Conservation (phyloP, 1,140 invertebrate genomes). For the Wiebesia pumilae region DNA sequence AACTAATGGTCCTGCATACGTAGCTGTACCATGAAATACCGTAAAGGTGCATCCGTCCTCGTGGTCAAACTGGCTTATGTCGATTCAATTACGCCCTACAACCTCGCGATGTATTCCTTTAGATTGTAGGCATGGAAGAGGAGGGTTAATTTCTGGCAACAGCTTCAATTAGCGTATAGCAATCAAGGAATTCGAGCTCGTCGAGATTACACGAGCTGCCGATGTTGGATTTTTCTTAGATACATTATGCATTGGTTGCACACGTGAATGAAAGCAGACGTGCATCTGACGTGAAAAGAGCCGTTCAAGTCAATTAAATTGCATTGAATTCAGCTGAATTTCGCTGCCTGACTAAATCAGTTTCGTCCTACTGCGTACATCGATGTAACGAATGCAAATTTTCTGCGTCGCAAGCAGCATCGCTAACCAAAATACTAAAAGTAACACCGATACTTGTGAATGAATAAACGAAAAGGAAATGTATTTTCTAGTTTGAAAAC, state of each 20-base stretch:
- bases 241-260: background rate
- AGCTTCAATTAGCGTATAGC: background rate
- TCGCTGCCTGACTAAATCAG: background rate
- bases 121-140: background rate
- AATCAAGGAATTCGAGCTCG: background rate
- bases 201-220: background rate
- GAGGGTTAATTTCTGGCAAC: background rate
- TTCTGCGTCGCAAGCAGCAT: background rate
- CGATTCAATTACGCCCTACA: slow-evolving; percentile 21
- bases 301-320: background rate
- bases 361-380: background rate
- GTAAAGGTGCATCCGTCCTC: background rate
- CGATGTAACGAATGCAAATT: background rate
- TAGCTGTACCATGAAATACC: background rate
- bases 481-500: background rate
- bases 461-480: background rate
- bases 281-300: background rate
- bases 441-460: background rate
- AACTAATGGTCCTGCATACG: background rate
- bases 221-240: background rate
- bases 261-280: background rate
- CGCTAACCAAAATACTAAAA: background rate
- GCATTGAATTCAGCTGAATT: too few relatives aligned
- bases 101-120: slow-evolving; percentile 2
- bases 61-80: slow-evolving; percentile 26